Evolutionary conservation across 2,888 invertebrate species (phyloP), one percentile per base, ranked within the genome.

Genomic region (Erannis defoliaria): DNA sequence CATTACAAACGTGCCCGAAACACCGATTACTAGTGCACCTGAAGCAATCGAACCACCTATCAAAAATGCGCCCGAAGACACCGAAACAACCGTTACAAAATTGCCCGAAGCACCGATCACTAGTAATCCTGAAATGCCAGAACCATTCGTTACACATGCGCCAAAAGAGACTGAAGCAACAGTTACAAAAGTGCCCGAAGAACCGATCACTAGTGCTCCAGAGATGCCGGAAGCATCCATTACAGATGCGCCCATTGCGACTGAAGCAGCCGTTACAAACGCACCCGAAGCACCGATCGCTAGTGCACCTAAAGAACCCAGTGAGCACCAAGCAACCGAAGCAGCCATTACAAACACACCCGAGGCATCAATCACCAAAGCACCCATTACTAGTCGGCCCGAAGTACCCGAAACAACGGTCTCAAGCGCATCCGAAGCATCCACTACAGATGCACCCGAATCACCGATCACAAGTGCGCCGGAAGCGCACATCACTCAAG

Each of bases 121-220:
- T 23, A 16, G 33, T 29, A 12, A 12, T 6, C n/a, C 10, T n/a
- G n/a, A n/a, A n/a, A 12, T 21, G 5, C 21, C 49, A 0, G 29
- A 46, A 38, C 23, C n/a, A n/a, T n/a, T n/a, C n/a, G n/a, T n/a
- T n/a, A n/a, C n/a, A n/a, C n/a, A n/a, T n/a, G n/a, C n/a, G n/a
- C 21, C 42, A 5, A n/a, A 48, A 48, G n/a, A n/a, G n/a, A n/a
- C n/a, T 0, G 60, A 61, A 45, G n/a, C 19, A 31, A 31, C 49
- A 8, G 31, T 33, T 5, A 26, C 54, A 5, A 29, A 6, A 33
- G 45, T 16, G 10, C 33, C 61, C 4, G 50, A 50, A 55, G 16
- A 21, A 5, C n/a, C 37, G 1, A 9, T 37, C 18, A 61, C 82
- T 18, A 72, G 61, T 61, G 80, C 79, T 59, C 57, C 56, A 0